Percentiles rank a stretch among this genome's conserved stretches.
Evolutionary conservation across 1,140 invertebrate species (phyloP).

Genomic region (Penaeus japonicus): DNA sequence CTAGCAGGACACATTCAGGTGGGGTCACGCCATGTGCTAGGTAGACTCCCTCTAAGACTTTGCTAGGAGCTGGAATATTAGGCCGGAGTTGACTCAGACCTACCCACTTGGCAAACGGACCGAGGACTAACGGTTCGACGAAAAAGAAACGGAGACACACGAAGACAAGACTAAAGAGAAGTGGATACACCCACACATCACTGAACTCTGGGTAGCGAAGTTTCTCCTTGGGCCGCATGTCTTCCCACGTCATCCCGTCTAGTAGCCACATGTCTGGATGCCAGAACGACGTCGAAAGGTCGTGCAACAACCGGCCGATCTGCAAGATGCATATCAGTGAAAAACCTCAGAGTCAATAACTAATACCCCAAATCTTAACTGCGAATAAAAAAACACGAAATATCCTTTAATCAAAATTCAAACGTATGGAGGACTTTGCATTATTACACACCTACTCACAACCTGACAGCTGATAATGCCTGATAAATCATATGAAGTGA

Average conservation of each 20-base stretch:
- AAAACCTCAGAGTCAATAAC: neutral
- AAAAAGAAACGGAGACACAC: slow-evolving; percentile 13
- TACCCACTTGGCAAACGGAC: slow-evolving; percentile 17
- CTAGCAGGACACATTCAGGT: neutral
- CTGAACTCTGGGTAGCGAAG: slow-evolving; percentile 81
- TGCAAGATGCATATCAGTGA: neutral
- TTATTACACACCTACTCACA: too few relatives aligned
- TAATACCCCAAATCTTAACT: neutral
- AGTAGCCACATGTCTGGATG: slow-evolving; percentile 36
- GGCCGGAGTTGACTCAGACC: slow-evolving; percentile 10
- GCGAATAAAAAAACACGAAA: neutral
- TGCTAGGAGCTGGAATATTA: neutral
- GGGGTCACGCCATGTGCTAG: slow-evolving; percentile 1
- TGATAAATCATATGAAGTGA: too few relatives aligned
- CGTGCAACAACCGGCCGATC: slow-evolving; percentile 29
- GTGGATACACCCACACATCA: slow-evolving; percentile 70
- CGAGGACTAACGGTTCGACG: slow-evolving; percentile 3
- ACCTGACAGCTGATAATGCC: too few relatives aligned
- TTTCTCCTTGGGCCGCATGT: slow-evolving; percentile 79
- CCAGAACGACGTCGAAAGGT: slow-evolving; percentile 32
- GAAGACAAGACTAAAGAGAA: slow-evolving; percentile 17
- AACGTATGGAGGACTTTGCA: too few relatives aligned
- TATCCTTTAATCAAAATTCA: too few relatives aligned
- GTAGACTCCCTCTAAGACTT: slow-evolving; percentile 14
- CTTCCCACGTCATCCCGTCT: slow-evolving; percentile 87